Percentiles rank a stretch among this genome's conserved stretches.
Conservation (phyloP, 2,113 vertebrate species). For the Nibea coibor region DNA sequence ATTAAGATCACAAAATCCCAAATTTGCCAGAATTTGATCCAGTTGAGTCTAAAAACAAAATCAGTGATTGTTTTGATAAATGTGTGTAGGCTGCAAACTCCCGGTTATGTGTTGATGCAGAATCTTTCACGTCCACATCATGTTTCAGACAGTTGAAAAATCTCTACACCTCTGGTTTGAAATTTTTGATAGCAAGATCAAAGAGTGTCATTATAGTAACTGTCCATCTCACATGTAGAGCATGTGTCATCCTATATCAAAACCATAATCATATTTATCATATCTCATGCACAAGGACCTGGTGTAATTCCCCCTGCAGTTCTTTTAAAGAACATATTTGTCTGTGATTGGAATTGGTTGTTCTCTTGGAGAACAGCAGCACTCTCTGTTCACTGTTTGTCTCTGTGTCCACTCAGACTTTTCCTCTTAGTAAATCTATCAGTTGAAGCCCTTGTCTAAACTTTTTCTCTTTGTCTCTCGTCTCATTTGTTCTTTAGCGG, state of each 20-base stretch:
- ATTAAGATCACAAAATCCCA: too few species aligned
- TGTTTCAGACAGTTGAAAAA: too few species aligned
- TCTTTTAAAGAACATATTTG: slow-evolving; percentile 9
- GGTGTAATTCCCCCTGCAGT: not conserved
- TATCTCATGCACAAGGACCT: not conserved
- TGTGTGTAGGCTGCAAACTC: too few species aligned
- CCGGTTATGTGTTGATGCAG: too few species aligned
- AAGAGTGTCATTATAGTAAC: not conserved
- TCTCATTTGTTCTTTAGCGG: slow-evolving; percentile 49
- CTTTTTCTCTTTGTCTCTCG: slow-evolving; percentile 40
- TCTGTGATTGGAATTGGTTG: not conserved
- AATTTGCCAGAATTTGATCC: too few species aligned
- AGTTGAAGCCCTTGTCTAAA: slow-evolving; percentile 40
- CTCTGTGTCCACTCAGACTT: slow-evolving; percentile 31
- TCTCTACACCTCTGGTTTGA: too few species aligned
- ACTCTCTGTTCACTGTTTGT: slow-evolving; percentile 18
- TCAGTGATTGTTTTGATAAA: too few species aligned
- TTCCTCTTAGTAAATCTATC: slow-evolving; percentile 45
- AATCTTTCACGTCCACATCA: too few species aligned
- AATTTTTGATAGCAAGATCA: not conserved
- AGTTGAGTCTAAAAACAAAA: too few species aligned
- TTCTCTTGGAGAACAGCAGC: not conserved
- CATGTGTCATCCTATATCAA: not conserved
- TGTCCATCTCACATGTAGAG: not conserved
- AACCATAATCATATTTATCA: not conserved